Evolutionary conservation across 2,797 vertebrate genomes (phyloP).

Genomic region (Halcyon leucocephala): DNA sequence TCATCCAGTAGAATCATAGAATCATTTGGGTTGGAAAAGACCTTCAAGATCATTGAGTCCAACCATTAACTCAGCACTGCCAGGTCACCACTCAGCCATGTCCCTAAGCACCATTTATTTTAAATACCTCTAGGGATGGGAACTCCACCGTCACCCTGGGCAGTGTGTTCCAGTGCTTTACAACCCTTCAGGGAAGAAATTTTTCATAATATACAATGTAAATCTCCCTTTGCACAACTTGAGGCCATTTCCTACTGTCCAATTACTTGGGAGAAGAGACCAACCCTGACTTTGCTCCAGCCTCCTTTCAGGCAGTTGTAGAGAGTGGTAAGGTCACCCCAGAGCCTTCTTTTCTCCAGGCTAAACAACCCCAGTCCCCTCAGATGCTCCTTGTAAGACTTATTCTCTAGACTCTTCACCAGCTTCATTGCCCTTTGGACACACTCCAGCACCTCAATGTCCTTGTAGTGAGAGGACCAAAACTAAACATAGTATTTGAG

Average conservation of each 20-base stretch:
- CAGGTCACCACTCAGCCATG: neutral
- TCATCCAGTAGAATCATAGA: neutral
- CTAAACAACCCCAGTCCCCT: neutral
- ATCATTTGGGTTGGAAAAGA: neutral
- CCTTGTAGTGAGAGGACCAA: neutral
- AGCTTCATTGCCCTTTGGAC: neutral
- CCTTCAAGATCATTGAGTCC: neutral
- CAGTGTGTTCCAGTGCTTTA: neutral
- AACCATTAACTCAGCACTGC: neutral
- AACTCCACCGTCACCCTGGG: neutral
- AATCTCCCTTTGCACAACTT: neutral
- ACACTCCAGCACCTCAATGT: neutral
- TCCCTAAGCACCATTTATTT: neutral
- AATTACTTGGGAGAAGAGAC: neutral
- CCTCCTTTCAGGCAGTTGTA: neutral
- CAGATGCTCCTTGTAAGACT: neutral
- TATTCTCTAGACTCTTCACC: neutral
- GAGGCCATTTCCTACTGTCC: neutral
- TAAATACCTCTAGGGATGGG: neutral
- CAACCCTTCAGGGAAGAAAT: neutral
- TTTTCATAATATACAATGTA: neutral
- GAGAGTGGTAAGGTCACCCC: neutral
- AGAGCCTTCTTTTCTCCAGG: neutral
- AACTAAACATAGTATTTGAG: neutral
- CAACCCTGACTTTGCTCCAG: neutral